Percentiles rank a stretch among this genome's conserved stretches.
Evolutionary conservation across 2,888 invertebrate genomes (phyloP).

Genomic region (Sarcophaga caerulescens): DNA sequence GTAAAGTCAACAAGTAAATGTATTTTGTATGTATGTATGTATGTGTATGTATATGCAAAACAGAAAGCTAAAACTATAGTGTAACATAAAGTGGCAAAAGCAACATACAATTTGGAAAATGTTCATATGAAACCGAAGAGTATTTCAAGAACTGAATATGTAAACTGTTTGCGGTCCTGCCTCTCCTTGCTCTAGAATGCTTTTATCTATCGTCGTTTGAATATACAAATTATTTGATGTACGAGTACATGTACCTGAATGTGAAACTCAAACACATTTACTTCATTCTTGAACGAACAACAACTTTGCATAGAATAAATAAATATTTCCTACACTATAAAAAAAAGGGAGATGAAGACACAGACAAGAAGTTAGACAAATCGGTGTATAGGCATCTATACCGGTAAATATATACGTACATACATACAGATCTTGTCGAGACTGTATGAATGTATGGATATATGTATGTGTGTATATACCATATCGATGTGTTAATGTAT

Average conservation of each 20-base stretch:
- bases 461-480: neutral
- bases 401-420: neutral
- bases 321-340: constrained; percentile 27
- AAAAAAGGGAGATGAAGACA: constrained; percentile 16
- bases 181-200: too few species aligned
- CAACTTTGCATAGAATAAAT: constrained; percentile 25
- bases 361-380: neutral
- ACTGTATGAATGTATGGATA: neutral
- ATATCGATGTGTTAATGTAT: too few species aligned
- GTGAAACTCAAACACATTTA: constrained; percentile 14
- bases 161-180: too few species aligned
- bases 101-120: too few species aligned
- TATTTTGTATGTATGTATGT: neutral
- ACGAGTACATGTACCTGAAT: constrained; percentile 21
- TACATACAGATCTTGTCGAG: neutral
- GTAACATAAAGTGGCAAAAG: neutral
- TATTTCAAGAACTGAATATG: too few species aligned
- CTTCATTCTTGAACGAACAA: constrained; percentile 38
- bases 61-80: neutral
- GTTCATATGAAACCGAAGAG: too few species aligned
- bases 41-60: neutral
- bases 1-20: constrained; percentile 44
- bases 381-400: neutral
- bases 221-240: neutral
- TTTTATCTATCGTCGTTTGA: too few species aligned